Conservation (phyloP, 1,140 invertebrate species). For the Drosophila ambigua region DNA sequence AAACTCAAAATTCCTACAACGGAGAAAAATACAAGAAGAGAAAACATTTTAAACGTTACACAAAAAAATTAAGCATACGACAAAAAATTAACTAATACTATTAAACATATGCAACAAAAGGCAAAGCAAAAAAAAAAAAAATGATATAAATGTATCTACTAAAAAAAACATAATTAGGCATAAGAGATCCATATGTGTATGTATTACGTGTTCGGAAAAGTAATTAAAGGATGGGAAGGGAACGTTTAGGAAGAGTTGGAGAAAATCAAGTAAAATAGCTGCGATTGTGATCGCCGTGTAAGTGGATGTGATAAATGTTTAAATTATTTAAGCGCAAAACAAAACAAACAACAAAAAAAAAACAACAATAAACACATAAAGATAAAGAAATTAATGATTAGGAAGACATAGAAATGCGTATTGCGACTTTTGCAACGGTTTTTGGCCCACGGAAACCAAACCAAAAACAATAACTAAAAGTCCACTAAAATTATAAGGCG, state of each 20-base stretch:
- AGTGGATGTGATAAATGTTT: constrained; percentile 84
- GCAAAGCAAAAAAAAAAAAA: constrained; percentile 26
- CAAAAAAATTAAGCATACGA: constrained; percentile 32
- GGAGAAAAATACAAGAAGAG: constrained; percentile 25
- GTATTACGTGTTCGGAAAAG: constrained; percentile 42
- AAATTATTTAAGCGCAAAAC: constrained; percentile 78
- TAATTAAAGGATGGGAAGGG: neutral
- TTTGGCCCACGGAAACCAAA: constrained; percentile 56
- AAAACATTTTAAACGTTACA: constrained; percentile 55
- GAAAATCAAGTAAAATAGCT: constrained; percentile 66
- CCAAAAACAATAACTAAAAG: constrained; percentile 54
- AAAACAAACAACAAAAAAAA: constrained; percentile 12
- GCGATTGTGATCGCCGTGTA: constrained; percentile 80
- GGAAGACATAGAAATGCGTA: constrained; percentile 56
- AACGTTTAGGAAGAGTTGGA: neutral
- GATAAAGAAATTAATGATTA: constrained; percentile 66
- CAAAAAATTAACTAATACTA: constrained; percentile 50
- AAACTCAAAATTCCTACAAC: constrained; percentile 76
- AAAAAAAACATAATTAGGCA: constrained; percentile 51
- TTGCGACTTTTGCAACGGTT: constrained; percentile 75
- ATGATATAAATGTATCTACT: constrained; percentile 45
- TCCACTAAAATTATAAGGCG: constrained; percentile 71
- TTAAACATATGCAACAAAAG: constrained; percentile 27
- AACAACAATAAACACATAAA: constrained; percentile 58
- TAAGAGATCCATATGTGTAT: constrained; percentile 50